Base-by-base conservation (phyloP, 2,113 vertebrate genomes). In the Abramis brama region DNA sequence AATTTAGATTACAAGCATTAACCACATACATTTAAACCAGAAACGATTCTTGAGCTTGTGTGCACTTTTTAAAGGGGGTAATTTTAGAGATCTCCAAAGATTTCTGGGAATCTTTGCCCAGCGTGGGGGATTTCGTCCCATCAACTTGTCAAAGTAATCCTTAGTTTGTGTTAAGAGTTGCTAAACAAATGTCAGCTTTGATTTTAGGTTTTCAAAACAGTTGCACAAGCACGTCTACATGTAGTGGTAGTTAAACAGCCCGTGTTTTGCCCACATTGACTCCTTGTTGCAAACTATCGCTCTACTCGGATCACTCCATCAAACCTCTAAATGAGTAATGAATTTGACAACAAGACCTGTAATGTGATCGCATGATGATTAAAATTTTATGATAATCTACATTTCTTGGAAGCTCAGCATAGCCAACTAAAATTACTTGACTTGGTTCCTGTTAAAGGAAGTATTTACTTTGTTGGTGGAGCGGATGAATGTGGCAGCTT, bases 271-370 rank as follows among this genome's bases (percentile, higher is more conserved):
- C n/a, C 13, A 50, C 33, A 66, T 85, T 47, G 25, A 76, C 25
- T 4, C 8, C 91, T 15, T 91, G 3, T 96, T 95, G 21, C 87
- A 99, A 97, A 89, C 85, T 98, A 0, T 99, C 98, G 5, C 98
- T 99, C 94, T 98, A 99, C 91, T 99, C 97, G 0, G 98, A 97
- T 52, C 98, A 99, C 92, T 97, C 98, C n/a, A 27, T 66, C 80
- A 36, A 50, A 52, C 25, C n/a, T 70, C 5, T 82, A 21, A 82
- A 82, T 82, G 43, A 70, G 64, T 52, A 81, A 81, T 81, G 47
- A 13, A 30, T 70, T 82, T 52, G 17, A 52, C 45, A 81, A 21
- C 23, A 70, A 70, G 45, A 82, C 45, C 80, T 36, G 62, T 33
- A 30, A 30, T 6, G 47, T 23, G 43, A 82, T 33, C n/a, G 27